Evolutionary conservation across 53 echinoderm and acorn worm genomes (phyloP), one percentile per base, ranked within the genome.

Genomic region (Paracentrotus lividus): DNA sequence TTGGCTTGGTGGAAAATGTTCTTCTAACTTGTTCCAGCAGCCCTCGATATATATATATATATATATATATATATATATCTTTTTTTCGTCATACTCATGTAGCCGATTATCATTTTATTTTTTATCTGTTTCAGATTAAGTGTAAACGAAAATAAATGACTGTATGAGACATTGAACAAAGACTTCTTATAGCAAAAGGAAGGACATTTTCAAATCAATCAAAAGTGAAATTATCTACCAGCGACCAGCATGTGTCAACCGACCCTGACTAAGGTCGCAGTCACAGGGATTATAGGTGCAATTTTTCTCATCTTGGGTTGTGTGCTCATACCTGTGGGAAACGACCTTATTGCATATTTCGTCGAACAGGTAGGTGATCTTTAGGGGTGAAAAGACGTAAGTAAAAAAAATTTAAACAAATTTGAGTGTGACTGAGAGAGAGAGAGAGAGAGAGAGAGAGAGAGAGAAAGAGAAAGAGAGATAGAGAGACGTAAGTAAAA

Each of bases 291-390:
- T 6, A 14, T 97, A 20, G 97, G 97, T 42, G 93, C 93, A 40
- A 32, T 97, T 32, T 89, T 97, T 77, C 69, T 92, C 5, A 72
- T 96, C 38, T 64, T 97, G 3, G 97, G 97, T 49, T 95, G 96
- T 52, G 94, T 93, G 0, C 94, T 97, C 3, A 96, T 97, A 18
- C 96, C 96, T 2, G 90, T 96, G 7, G 96, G 94, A 26, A 93
- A 95, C 91, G 45, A 90, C 2, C 54, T 94, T 33, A 72, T 97
- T 84, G 49, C 85, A 15, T 49, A 44, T 13, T 89, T 85, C 42
- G 95, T 97, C 33, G 90, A 93, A 91, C 45, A 54, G 96, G 97
- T 88, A 88, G 18, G 31, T 0, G 29, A 88, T 58, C 58, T 31
- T 8, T 51, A 51, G 32, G 26, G 20, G 68, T n/a, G n/a, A n/a